A percentile compares a stretch with the other conserved stretches of the same genome.
Evolutionary conservation across 2,797 vertebrate species (phyloP).

Genomic region (Oophaga sylvatica): DNA sequence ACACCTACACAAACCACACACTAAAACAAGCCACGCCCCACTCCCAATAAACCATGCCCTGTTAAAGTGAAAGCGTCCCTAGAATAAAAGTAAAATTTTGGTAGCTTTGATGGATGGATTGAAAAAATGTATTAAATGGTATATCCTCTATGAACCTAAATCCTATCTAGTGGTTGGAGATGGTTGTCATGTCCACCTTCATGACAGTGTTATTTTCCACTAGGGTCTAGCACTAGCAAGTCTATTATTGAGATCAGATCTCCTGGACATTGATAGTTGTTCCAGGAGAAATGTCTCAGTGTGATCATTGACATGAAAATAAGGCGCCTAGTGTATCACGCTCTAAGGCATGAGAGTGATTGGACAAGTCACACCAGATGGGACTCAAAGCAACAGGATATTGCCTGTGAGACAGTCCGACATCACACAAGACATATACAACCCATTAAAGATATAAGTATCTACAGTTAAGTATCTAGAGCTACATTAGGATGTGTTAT

Average conservation of each 20-base stretch:
- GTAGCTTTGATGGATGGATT: no score
- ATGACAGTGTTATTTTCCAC: not conserved
- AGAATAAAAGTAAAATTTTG: no score
- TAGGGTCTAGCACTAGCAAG: not conserved
- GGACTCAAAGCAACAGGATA: slow-evolving; percentile 29
- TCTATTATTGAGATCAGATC: not conserved
- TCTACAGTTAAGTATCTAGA: slow-evolving; percentile 12
- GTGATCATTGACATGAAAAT: slow-evolving; percentile 15
- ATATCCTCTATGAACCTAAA: not conserved
- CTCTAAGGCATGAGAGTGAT: slow-evolving; percentile 28
- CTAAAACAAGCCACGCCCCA: no score
- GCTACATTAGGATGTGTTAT: slow-evolving; percentile 9
- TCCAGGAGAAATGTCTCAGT: not conserved
- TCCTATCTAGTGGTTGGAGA: not conserved
- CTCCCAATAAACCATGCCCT: no score
- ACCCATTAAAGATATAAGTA: slow-evolving; percentile 26
- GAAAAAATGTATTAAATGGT: no score
- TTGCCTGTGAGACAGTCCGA: slow-evolving; percentile 17
- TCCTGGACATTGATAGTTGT: not conserved
- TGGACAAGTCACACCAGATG: slow-evolving; percentile 14
- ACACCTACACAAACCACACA: no score
- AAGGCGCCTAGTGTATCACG: not conserved
- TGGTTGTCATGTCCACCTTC: not conserved
- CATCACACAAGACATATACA: not conserved
- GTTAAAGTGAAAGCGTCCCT: no score